Evolutionary conservation across 1,140 invertebrate species (phyloP), one percentile per base, ranked within the genome.

Genomic region (Eriocheir sinensis): DNA sequence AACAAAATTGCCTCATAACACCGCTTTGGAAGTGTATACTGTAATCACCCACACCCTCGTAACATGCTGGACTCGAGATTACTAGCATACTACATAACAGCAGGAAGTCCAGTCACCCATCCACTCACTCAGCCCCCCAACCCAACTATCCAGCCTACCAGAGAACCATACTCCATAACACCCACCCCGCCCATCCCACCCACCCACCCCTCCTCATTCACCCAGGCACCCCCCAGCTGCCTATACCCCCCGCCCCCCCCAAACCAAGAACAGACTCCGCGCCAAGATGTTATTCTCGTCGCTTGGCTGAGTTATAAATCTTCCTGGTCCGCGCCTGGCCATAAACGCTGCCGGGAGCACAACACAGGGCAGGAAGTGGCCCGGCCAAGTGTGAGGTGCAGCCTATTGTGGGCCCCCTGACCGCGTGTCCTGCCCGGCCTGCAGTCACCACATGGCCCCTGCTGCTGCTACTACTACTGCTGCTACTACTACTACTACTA

Each of bases 311-410:
- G 60, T 72, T 72, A 72, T 72, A 72, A 72, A 72, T 72, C 60
- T 72, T 72, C 12, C 6, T 21, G 60, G 60, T 72, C 60, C 60
- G n/a, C 60, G 60, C 27, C 60, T 72, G 60, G 60, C 60, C 60
- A 72, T 72, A 72, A 72, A 72, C 60, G 60, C 60, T 72, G 60
- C 60, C 60, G 60, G 60, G 60, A 72, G 60, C 60, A 72, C 60
- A 72, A 72, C 60, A 72, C 60, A 72, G 60, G 60, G 60, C 60
- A 72, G 60, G 60, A 72, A 72, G 60, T 72, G 21, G 60, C 60
- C 60, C 60, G n/a, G n/a, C 60, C 60, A 72, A 72, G 60, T 72
- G 60, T 72, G 60, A 72, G 60, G 60, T 72, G 60, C 60, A n/a
- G 60, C 27, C 60, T 72, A 72, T 72, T 72, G 60, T 72, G 27